Evolutionary conservation across 2,113 vertebrate genomes (phyloP), one percentile per base, ranked within the genome.

Genomic region (Chunga burmeisteri): DNA sequence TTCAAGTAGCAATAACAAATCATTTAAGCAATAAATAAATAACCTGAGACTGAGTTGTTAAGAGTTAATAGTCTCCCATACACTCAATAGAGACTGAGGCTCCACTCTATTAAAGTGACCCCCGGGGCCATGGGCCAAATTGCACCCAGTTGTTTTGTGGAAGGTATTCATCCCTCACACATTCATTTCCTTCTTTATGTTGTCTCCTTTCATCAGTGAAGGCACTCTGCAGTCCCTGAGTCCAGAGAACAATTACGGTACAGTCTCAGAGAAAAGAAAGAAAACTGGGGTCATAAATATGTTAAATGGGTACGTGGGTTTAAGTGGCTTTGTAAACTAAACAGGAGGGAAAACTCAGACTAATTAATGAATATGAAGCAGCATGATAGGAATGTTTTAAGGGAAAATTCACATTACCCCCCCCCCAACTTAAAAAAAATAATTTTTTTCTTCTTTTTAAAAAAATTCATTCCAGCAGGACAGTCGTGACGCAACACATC

Each of bases 101-200:
- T 98, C 98, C 98, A 99, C 99, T 99, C 99, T 99, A 99, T 99
- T 99, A 99, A 99, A 98, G 98, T 99, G 99, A 99, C 99, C 99
- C 99, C 98, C 90, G 97, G 97, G 98, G 98, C 98, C 98, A 99
- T 98, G 98, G 98, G 98, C 99, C 99, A 98, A 98, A 99, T 98
- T 98, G 98, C 98, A 98, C 98, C 98, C 98, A 98, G 98, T 98
- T 96, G 98, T 99, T 99, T 98, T 99, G 98, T 98, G 98, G 98
- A 98, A 98, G 98, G 99, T 99, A 99, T 99, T 99, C 99, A 99
- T 99, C 98, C 98, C 98, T 98, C 98, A 98, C 99, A 99, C 99
- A 99, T 99, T 99, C 98, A 99, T 99, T 99, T 99, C 98, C 98
- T 99, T 99, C 98, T 99, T 99, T 99, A 99, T 99, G 98, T 98